Evolutionary conservation across 2,888 invertebrate species (phyloP).

Genomic region (Stenolophus ochropezus): DNA sequence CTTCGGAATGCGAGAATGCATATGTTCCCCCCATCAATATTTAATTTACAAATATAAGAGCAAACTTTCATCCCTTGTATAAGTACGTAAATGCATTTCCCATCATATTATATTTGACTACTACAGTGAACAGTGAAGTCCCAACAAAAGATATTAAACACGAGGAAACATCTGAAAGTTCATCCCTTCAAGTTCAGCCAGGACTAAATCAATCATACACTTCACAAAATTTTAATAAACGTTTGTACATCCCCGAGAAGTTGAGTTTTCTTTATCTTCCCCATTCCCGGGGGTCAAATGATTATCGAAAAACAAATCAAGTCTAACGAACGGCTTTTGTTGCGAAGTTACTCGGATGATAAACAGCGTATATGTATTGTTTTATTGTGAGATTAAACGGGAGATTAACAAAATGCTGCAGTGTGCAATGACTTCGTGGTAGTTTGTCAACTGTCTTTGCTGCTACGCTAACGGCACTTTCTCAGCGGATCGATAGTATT

Average conservation of each 20-base stretch:
- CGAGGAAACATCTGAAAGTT: conserved; percentile 1
- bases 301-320: conserved; percentile 53
- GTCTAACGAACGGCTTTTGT: conserved; percentile 39
- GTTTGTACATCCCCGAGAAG: conserved; percentile 31
- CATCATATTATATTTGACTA: not conserved
- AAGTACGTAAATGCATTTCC: not conserved
- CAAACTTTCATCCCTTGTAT: not conserved
- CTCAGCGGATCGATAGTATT: not conserved
- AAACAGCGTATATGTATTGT: conserved; percentile 50
- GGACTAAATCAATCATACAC: conserved; percentile 48
- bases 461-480: not conserved
- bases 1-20: not conserved
- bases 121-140: not conserved
- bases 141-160: conserved; percentile 21
- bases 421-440: not conserved
- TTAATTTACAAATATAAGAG: not conserved
- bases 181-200: conserved; percentile 12
- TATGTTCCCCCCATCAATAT: not conserved
- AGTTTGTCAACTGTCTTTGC: conserved; percentile 43
- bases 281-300: conserved; percentile 46
- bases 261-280: conserved; percentile 37
- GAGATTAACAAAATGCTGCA: conserved; percentile 41
- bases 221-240: conserved; percentile 51
- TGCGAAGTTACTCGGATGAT: conserved; percentile 31
- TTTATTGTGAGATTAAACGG: conserved; percentile 46